A percentile compares a stretch with the other conserved stretches of the same genome.
phyloP scores from a whole-genome alignment of 2,113 vertebrate species.

The Planiliza haematocheilus region DNA sequence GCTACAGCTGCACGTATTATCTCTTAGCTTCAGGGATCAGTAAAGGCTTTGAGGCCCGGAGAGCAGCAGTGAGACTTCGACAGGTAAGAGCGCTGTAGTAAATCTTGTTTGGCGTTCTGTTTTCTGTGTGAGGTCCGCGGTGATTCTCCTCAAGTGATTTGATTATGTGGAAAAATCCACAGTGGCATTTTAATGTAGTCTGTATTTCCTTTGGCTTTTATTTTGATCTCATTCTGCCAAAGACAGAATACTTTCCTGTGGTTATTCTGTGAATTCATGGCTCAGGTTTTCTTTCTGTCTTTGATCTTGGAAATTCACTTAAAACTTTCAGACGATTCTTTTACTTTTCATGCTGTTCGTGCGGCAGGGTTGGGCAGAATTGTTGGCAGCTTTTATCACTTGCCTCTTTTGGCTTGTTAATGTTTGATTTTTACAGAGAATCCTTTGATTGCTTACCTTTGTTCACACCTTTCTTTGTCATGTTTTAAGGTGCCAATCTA shows the following conservation, averaged over 20 bases:
- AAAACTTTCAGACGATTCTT: slow-evolving; percentile 55
- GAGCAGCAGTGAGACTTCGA: slow-evolving; percentile 37
- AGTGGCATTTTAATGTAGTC: slow-evolving; percentile 71
- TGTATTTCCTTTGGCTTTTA: slow-evolving; percentile 76
- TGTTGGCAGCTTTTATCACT: slow-evolving; percentile 24
- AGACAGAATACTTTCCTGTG: slow-evolving; percentile 75
- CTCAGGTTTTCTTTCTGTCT: slow-evolving; percentile 66
- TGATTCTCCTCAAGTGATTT: slow-evolving; percentile 61
- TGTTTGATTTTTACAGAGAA: slow-evolving; percentile 11
- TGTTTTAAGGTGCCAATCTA: slow-evolving; percentile 91
- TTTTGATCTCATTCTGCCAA: slow-evolving; percentile 66
- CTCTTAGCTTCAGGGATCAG: slow-evolving; percentile 51
- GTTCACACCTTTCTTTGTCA: slow-evolving; percentile 66
- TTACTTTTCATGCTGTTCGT: slow-evolving; percentile 48
- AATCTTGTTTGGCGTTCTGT: slow-evolving; percentile 29
- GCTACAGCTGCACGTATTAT: slow-evolving; percentile 30
- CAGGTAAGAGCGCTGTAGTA: slow-evolving; percentile 70
- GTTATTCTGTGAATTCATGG: slow-evolving; percentile 65
- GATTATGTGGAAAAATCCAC: slow-evolving; percentile 77
- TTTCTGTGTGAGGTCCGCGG: slow-evolving; percentile 78
- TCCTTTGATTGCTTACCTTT: slow-evolving; percentile 6
- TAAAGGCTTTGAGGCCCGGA: slow-evolving; percentile 44
- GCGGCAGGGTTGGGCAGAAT: slow-evolving; percentile 26
- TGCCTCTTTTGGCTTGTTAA: slow-evolving; percentile 31
- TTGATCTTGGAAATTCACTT: slow-evolving; percentile 68